A percentile compares a stretch with the other conserved stretches of the same genome.
phyloP scores from a whole-genome alignment of 2,113 vertebrate species.

The Cheirogaleus medius region DNA sequence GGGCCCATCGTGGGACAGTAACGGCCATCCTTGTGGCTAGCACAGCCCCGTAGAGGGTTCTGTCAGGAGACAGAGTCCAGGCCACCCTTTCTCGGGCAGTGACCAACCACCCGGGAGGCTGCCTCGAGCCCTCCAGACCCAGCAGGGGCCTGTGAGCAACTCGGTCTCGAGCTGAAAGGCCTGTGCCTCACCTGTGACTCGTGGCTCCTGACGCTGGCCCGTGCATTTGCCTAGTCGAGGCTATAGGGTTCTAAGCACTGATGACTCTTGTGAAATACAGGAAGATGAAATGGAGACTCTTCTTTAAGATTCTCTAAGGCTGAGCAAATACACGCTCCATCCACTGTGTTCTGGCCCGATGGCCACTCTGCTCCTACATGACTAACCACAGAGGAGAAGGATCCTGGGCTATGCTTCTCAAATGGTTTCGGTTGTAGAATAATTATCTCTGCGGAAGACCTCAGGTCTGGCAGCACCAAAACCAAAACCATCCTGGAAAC shows the following conservation, averaged over 20 bases:
- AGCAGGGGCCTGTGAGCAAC: background rate
- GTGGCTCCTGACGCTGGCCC: fast-evolving
- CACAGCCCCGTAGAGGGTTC: background rate
- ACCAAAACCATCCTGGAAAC: background rate
- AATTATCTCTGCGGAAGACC: background rate
- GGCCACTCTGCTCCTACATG: background rate
- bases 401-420: background rate
- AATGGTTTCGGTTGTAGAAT: fast-evolving
- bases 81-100: background rate
- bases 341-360: no score
- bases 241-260: background rate
- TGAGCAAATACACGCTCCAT: background rate
- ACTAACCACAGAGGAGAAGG: background rate
- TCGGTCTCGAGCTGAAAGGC: background rate
- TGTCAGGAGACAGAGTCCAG: fast-evolving
- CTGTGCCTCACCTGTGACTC: background rate
- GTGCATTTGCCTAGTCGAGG: no score
- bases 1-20: background rate
- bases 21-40: background rate
- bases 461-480: background rate
- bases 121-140: background rate
- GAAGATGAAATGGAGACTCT: background rate
- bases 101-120: background rate
- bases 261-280: background rate
- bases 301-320: background rate